These are phyloP conservation scores for Thaleichthys pacificus DNA, from an alignment of 2,797 vertebrate species.

Conservation along the genomic window DNA sequence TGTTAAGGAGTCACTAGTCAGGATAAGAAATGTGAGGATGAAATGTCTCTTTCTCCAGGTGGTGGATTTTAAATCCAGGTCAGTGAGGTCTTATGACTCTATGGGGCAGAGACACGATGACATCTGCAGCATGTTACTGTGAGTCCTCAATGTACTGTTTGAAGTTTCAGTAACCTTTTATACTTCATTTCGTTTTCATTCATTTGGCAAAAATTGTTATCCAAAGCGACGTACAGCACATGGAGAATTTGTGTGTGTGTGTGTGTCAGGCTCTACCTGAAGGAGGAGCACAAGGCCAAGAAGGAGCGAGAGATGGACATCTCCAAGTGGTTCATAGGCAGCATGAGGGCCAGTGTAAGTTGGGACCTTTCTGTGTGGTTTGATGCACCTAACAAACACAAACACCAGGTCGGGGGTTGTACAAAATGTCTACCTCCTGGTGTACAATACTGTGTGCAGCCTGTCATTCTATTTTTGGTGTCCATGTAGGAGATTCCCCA, in stretches of 20 bases:
- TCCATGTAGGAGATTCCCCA: slow-evolving; percentile 88
- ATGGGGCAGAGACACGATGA: slow-evolving; percentile 84
- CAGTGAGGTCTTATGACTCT: slow-evolving; percentile 88
- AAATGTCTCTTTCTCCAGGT: slow-evolving; percentile 69
- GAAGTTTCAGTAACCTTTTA: background rate
- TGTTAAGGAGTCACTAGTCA: background rate
- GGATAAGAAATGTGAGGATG: background rate
- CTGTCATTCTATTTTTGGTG: background rate
- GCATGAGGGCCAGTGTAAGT: slow-evolving; percentile 64
- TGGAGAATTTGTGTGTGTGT: slow-evolving; percentile 9
- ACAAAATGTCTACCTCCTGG: too few species aligned
- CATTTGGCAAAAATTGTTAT: too few species aligned
- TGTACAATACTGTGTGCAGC: too few species aligned
- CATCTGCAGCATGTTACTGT: slow-evolving; percentile 85
- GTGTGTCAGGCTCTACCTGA: slow-evolving; percentile 81
- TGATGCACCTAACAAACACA: too few species aligned
- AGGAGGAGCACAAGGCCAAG: slow-evolving; percentile 85
- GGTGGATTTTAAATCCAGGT: slow-evolving; percentile 81
- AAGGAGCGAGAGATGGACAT: slow-evolving; percentile 79
- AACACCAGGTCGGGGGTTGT: too few species aligned
- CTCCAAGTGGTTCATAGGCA: slow-evolving; percentile 82
- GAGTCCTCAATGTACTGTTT: slow-evolving; percentile 61
- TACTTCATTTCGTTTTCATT: background rate
- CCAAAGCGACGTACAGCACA: too few species aligned
- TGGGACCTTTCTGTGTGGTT: background rate